These are phyloP conservation scores for Ptyas mucosa DNA, from an alignment of 2,113 vertebrate genomes.

Conservation along the genomic window DNA sequence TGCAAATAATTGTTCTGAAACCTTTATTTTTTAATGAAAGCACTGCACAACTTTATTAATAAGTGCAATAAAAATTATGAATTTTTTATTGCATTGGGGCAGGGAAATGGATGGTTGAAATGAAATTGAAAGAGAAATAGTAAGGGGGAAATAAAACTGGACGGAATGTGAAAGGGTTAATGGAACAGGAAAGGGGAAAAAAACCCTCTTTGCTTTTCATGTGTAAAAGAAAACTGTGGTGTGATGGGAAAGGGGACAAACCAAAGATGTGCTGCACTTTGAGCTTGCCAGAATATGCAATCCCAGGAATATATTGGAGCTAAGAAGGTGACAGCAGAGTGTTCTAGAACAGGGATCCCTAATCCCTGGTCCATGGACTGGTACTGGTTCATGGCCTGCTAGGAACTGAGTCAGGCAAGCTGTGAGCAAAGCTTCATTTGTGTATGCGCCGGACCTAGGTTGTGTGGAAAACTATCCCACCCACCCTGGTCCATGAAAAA, in stretches of 20 bases:
- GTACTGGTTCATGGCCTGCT: not conserved
- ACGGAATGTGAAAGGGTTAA: not conserved
- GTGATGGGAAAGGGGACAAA: not conserved
- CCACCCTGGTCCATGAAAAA: not conserved
- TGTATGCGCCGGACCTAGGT: too few relatives aligned
- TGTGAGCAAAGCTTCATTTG: too few relatives aligned
- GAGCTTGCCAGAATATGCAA: not conserved
- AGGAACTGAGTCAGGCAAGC: not conserved
- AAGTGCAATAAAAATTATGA: not conserved
- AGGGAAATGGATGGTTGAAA: not conserved
- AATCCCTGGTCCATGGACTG: not conserved
- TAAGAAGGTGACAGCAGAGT: not conserved
- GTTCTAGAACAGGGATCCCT: not conserved
- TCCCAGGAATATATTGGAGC: not conserved
- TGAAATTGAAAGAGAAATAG: not conserved
- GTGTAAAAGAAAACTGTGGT: not conserved
- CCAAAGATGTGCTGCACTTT: not conserved
- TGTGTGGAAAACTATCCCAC: too few relatives aligned
- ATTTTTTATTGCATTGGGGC: too few relatives aligned
- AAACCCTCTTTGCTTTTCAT: not conserved
- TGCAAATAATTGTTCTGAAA: not conserved
- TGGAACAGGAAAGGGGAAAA: not conserved
- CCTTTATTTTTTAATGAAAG: not conserved
- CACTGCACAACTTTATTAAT: not conserved
- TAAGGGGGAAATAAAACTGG: not conserved